Percentiles rank a stretch among this genome's conserved stretches.
These are phyloP conservation scores for Callinectes sapidus DNA, from an alignment of 2,888 invertebrate genomes.

Conservation along the genomic window DNA sequence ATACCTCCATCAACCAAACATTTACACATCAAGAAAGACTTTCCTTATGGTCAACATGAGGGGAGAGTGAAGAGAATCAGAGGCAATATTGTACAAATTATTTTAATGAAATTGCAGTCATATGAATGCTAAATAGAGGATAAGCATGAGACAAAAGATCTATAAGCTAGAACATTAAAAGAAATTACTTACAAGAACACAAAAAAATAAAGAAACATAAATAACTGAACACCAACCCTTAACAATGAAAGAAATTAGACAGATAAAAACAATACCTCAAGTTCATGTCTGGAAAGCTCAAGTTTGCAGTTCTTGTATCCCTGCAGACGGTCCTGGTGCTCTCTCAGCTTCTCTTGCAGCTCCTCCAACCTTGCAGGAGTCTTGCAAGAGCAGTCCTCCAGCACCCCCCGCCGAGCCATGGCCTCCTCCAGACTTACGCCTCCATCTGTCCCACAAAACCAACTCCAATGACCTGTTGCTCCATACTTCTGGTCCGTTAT, in stretches of 20 bases:
- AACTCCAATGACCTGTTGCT: background rate
- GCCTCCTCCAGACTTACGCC: slow-evolving; percentile 74
- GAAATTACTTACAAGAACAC: no score
- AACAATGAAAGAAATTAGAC: background rate
- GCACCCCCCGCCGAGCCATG: slow-evolving; percentile 81
- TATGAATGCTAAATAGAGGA: no score
- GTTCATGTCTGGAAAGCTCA: slow-evolving; percentile 77
- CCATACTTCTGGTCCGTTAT: background rate
- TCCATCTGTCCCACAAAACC: slow-evolving; percentile 32
- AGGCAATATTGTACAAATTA: no score
- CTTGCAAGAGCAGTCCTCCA: slow-evolving; percentile 82
- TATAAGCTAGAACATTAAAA: no score
- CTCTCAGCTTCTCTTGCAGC: slow-evolving; percentile 75
- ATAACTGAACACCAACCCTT: no score
- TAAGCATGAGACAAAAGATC: no score
- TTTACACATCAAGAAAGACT: background rate
- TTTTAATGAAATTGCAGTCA: no score
- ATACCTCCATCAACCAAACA: background rate
- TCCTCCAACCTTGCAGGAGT: slow-evolving; percentile 80
- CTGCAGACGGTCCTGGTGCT: slow-evolving; percentile 73
- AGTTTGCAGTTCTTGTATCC: slow-evolving; percentile 63
- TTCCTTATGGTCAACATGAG: background rate
- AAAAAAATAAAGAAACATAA: no score
- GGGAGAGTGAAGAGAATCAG: background rate
- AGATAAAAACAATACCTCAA: slow-evolving; percentile 77